Base-by-base conservation (phyloP, 2,888 invertebrate species). In the Diaperis boleti region DNA sequence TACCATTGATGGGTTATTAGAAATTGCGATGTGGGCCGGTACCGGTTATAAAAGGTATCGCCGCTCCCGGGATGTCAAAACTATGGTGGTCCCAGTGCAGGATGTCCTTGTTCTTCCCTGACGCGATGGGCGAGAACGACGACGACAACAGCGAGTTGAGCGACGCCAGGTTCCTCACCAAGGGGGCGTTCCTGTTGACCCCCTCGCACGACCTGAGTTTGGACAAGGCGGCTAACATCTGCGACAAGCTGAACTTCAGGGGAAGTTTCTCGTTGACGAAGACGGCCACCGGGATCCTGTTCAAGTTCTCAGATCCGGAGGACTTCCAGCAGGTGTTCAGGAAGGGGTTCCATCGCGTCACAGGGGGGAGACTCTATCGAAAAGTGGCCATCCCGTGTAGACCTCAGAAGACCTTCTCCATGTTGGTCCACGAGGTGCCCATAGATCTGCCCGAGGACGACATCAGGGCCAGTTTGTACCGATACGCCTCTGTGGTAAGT, bases 231-330 rank as follows among this genome's bases (percentile, higher is more conserved):
- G 91, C 92, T 35, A 85, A 90, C 72, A 92, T 94, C 76, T 92
- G 92, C 83, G 94, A 94, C 85, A 93, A 93, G 81, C 91, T 94
- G 88, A 92, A 90, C 83, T 92, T 94, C 83, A 89, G 91, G 74
- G 92, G 92, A 54, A 91, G 92, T 75, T 94, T 93, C 83, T 92
- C 92, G 71, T 84, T 94, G 72, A 93, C 93, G 67, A 93, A 92
- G 85, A 94, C 94, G 0, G 93, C 94, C 49, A 94, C 93, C 39
- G 94, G 94, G 59, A 93, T 94, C 76, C 86, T 94, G 67, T 94
- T 94, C 84, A 93, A 92, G 82, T 94, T 94, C 83, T 92, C 92
- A 72, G 90, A 90, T 81, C 91, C 92, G 69, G 93, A 93, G 71
- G 94, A 94, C 79, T 94, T 91, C 81, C 92, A 92, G 82, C 89